phyloP scores from a whole-genome alignment of 2,888 invertebrate genomes.

The Pristionchus entomophagus region DNA sequence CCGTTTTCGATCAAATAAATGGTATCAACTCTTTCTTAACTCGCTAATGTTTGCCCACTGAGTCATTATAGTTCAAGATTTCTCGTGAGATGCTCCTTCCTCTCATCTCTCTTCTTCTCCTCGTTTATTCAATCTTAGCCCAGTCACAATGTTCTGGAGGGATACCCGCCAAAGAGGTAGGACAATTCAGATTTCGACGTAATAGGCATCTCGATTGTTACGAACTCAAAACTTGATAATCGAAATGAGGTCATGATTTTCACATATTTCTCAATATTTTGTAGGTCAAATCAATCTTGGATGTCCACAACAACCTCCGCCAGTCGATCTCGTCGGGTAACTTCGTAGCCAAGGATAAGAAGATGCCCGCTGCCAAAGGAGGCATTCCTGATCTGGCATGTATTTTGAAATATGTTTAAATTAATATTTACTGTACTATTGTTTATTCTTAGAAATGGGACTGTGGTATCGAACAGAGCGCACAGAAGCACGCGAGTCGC shows the following conservation, averaged over 20 bases:
- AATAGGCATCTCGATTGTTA: too few species aligned
- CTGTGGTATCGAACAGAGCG: slow-evolving; percentile 5
- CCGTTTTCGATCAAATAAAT: background rate
- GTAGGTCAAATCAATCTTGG: slow-evolving; percentile 9
- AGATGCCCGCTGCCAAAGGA: slow-evolving; percentile 9
- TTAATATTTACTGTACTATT: too few species aligned
- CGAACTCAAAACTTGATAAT: too few species aligned
- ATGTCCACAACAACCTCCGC: slow-evolving; percentile 6
- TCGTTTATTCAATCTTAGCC: background rate
- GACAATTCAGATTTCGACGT: too few species aligned
- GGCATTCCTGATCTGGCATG: slow-evolving; percentile 12
- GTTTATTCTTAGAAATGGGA: slow-evolving; percentile 11
- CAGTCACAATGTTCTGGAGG: slow-evolving; percentile 15
- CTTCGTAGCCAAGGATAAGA: slow-evolving; percentile 7
- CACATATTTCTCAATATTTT: too few species aligned
- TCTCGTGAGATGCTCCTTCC: background rate
- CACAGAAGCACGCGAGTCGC: slow-evolving; percentile 28
- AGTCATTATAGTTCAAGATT: slow-evolving; percentile 13
- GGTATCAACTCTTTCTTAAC: background rate
- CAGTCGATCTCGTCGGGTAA: background rate
- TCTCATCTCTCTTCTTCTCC: background rate
- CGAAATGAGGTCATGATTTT: too few species aligned
- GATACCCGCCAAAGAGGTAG: slow-evolving; percentile 2
- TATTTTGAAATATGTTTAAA: too few species aligned
- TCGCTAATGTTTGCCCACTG: background rate